Evolutionary conservation across 2,888 invertebrate genomes (phyloP).

Genomic region (Anaspis maculata): DNA sequence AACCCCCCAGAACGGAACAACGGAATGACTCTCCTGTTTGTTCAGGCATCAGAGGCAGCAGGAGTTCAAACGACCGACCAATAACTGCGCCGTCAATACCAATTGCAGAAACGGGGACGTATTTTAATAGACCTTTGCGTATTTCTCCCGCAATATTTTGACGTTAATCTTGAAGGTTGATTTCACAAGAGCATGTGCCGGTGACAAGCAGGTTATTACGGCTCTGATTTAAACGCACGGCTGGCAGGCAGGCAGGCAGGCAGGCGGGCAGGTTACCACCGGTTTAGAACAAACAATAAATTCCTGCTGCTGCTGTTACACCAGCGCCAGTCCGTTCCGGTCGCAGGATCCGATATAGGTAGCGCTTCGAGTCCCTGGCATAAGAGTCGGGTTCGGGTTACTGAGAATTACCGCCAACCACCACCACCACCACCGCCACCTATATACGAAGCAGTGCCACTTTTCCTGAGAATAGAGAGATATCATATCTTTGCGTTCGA

Average conservation of each 20-base stretch:
- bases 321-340: conserved; percentile 9
- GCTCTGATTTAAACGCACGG: conserved; percentile 33
- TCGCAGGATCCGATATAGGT: conserved; percentile 8
- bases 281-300: conserved; percentile 30
- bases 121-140: conserved; percentile 13
- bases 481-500: no score
- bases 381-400: no score
- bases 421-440: no score
- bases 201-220: conserved; percentile 35
- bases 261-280: conserved; percentile 28
- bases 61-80: no score
- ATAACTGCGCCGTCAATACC: conserved; percentile 13
- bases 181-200: conserved; percentile 29
- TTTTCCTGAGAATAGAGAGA: no score
- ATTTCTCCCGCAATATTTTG: conserved; percentile 19
- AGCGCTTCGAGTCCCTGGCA: no score
- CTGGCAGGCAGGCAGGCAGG: no score
- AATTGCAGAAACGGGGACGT: conserved; percentile 13
- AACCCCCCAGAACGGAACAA: no score
- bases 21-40: no score
- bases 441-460: no score
- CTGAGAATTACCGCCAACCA: no score
- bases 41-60: no score
- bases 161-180: conserved; percentile 26
- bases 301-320: conserved; percentile 13